A percentile compares a stretch with the other conserved stretches of the same genome.
phyloP scores from a whole-genome alignment of 2,113 vertebrate species.

The Jacana jacana region DNA sequence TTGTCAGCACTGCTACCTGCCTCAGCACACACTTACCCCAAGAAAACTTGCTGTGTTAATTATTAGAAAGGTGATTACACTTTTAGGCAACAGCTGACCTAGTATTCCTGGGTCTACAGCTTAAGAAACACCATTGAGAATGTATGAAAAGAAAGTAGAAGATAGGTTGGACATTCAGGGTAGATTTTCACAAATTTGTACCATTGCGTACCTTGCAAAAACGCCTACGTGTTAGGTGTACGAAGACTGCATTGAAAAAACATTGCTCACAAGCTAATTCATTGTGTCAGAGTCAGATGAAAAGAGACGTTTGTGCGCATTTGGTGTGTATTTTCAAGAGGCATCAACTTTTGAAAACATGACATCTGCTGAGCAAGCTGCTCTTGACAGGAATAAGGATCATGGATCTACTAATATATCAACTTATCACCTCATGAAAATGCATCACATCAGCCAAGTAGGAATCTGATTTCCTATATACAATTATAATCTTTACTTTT shows the following conservation, averaged over 20 bases:
- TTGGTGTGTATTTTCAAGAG: neutral
- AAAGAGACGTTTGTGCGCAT: neutral
- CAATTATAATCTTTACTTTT: neutral
- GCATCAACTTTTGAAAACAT: neutral
- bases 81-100: neutral
- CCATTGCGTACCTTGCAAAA: neutral
- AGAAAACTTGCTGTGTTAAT: neutral
- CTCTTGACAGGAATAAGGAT: neutral
- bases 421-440: neutral
- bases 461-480: neutral
- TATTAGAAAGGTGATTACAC: neutral
- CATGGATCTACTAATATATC: neutral
- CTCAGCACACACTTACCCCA: neutral
- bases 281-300: neutral
- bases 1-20: neutral
- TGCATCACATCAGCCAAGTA: neutral
- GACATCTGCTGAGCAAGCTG: neutral
- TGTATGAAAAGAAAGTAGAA: neutral
- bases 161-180: neutral
- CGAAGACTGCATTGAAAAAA: neutral
- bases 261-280: neutral
- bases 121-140: neutral
- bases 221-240: fast-evolving
- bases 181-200: neutral
- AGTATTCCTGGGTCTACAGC: neutral